Evolutionary conservation across 2,797 vertebrate species (phyloP), one percentile per base, ranked within the genome.

Genomic region (Danio jaintianensis): DNA sequence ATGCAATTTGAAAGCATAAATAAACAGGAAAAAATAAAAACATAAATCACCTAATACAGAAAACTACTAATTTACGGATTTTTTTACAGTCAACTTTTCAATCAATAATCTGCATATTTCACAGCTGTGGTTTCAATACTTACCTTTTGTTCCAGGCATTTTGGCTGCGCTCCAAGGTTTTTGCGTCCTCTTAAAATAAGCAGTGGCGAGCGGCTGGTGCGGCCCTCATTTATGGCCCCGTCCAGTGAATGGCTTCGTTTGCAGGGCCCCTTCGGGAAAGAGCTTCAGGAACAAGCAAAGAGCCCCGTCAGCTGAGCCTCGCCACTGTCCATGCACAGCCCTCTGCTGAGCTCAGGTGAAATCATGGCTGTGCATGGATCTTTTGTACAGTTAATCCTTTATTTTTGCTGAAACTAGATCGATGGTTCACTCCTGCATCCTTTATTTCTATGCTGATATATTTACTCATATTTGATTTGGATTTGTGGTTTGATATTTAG

Each of bases 81-180:
- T n/a, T n/a, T n/a, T 29, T 29, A 29, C 29, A 29, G 29, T 29
- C 29, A 29, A 29, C 29, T 1, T 29, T 29, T 29, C 29, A 29
- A 3, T 29, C 29, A 29, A 29, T 29, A 45, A 66, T 58, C 22
- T 29, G 7, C 42, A 68, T 38, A 22, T 20, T 47, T 52, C 18
- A 18, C 11, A 40, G 3, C 7, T 48, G 1, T 36, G 72, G 6
- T 48, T 8, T 56, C 12, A 22, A 29, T 76, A 6, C 73, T 61
- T 85, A 94, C 92, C 92, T 94, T 95, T 94, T 75, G 92, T 91
- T 92, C 92, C 92, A 75, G 94, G 93, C 93, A 95, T 94, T 85
- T 93, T 94, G 92, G 88, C 90, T 88, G 84, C 73, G 47, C 64
- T 93, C 87, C 86, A 91, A 87, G 84, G 90, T 86, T 85, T 45